Evolutionary conservation across 2,888 invertebrate genomes (phyloP).

Genomic region (Aphelenchoides bicaudatus): DNA sequence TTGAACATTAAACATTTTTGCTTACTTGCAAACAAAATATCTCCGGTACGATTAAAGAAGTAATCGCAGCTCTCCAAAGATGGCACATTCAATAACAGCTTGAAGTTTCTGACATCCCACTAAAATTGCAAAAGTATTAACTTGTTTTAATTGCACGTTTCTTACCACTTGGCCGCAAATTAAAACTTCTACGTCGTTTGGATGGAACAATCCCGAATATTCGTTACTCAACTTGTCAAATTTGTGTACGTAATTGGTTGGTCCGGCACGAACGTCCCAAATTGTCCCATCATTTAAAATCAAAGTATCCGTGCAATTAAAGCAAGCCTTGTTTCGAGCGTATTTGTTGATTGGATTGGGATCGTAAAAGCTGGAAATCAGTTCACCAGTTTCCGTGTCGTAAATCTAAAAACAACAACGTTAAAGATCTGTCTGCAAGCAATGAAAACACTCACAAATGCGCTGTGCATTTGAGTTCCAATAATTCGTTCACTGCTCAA

Average conservation of each 20-base stretch:
- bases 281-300: conserved; percentile 67
- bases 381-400: conserved; percentile 77
- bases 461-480: conserved; percentile 79
- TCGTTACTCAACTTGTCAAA: conserved; percentile 94
- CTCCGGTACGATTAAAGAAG: conserved; percentile 80
- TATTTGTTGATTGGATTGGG: conserved; percentile 86
- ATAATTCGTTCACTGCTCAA: conserved; percentile 76
- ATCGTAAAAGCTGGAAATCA: conserved; percentile 71
- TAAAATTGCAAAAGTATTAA: conserved; percentile 61
- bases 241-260: conserved; percentile 75
- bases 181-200: conserved; percentile 68
- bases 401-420: conserved; percentile 67
- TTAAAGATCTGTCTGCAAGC: background rate
- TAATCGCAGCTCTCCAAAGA: conserved; percentile 84
- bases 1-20: too few relatives aligned
- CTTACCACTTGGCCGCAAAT: conserved; percentile 84
- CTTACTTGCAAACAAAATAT: conserved; percentile 76
- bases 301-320: conserved; percentile 85
- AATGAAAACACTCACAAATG: conserved; percentile 66
- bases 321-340: conserved; percentile 85
- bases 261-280: conserved; percentile 58
- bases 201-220: conserved; percentile 63
- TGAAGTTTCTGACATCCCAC: conserved; percentile 93
- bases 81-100: conserved; percentile 86
- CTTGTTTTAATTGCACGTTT: conserved; percentile 7